Conservation (phyloP, 92 coral and sea anemone genomes). For the Parazoanthus darwini region DNA sequence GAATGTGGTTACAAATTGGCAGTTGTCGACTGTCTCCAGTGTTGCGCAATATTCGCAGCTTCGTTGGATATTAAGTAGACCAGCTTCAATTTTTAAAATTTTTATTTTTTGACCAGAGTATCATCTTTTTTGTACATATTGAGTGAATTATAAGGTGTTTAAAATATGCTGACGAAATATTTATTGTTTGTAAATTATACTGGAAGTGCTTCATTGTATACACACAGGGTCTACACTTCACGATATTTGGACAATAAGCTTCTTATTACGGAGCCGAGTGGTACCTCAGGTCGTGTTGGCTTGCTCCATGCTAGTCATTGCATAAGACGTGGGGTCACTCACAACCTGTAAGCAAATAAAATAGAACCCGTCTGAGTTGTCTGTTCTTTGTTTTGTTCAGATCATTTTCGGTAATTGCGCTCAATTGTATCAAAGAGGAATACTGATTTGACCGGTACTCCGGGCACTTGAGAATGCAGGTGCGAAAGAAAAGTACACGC, state of each 20-base stretch:
- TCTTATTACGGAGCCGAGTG: background rate
- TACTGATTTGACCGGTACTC: too few relatives aligned
- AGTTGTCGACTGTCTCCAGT: background rate
- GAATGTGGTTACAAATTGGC: background rate
- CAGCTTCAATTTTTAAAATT: background rate
- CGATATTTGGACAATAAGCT: background rate
- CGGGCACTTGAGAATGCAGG: too few relatives aligned
- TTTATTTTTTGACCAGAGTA: conserved; percentile 30
- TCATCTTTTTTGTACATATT: background rate
- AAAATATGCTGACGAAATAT: conserved; percentile 2
- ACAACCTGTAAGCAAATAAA: conserved; percentile 5
- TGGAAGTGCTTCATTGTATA: conserved; percentile 1
- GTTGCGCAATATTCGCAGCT: background rate
- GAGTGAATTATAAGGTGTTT: conserved; percentile 36
- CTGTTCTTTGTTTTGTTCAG: background rate
- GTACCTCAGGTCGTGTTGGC: background rate
- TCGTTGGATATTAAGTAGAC: background rate
- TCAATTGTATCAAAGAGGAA: too few relatives aligned
- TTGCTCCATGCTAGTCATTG: background rate
- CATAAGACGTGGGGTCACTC: background rate
- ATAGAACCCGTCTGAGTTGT: background rate
- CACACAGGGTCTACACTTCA: background rate
- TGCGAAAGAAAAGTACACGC: too few relatives aligned
- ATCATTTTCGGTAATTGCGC: too few relatives aligned
- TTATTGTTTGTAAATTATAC: conserved; percentile 27